phyloP scores from a whole-genome alignment of 2,797 vertebrate genomes.

The Gallinago nigripennis region DNA sequence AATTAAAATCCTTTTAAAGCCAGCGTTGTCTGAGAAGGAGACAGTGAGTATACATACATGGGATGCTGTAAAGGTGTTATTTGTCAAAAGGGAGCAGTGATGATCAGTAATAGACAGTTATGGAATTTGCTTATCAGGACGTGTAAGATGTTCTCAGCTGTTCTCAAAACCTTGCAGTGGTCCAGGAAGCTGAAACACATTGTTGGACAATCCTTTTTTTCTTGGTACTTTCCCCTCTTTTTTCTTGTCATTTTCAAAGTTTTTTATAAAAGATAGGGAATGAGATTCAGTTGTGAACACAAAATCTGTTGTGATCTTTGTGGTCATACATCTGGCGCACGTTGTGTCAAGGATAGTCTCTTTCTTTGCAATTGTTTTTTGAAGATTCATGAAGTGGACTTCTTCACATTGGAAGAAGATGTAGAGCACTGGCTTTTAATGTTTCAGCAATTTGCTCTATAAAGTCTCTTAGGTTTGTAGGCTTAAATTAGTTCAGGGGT shows the following conservation, averaged over 20 bases:
- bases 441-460: neutral
- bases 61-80: neutral
- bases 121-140: neutral
- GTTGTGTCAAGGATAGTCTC: neutral
- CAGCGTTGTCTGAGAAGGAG: neutral
- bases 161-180: neutral
- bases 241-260: neutral
- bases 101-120: neutral
- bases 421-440: neutral
- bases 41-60: neutral
- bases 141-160: neutral
- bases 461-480: neutral
- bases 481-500: neutral
- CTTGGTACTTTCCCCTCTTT: neutral
- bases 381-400: neutral
- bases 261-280: neutral
- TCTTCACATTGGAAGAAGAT: neutral
- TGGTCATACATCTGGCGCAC: rapidly evolving
- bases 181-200: neutral
- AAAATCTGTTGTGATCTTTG: neutral
- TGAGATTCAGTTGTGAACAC: neutral
- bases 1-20: neutral
- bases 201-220: neutral
- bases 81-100: neutral
- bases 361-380: neutral